These are phyloP conservation scores for Drosophila bunnanda DNA, from an alignment of 2,888 invertebrate species.

Conservation along the genomic window DNA sequence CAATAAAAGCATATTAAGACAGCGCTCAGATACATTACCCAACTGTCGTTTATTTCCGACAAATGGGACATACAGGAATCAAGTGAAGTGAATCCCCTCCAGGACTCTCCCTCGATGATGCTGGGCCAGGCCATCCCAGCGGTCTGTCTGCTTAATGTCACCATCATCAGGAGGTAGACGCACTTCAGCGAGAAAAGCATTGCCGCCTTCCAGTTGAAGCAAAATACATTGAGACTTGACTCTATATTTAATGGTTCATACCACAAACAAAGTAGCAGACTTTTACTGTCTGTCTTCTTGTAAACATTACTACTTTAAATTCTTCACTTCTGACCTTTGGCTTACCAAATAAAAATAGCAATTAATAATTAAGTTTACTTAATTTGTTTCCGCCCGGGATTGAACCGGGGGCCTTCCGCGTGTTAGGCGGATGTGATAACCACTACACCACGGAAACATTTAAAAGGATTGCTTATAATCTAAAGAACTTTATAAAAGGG, in stretches of 20 bases:
- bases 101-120: background rate
- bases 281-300: background rate
- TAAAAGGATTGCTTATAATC: too few relatives aligned
- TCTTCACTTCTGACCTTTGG: background rate
- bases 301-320: background rate
- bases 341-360: background rate
- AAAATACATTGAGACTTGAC: too few relatives aligned
- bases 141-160: slow-evolving; percentile 15
- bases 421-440: slow-evolving; percentile 86
- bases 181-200: slow-evolving; percentile 31
- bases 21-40: slow-evolving; percentile 42
- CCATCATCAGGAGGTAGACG: slow-evolving; percentile 41
- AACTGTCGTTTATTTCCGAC: slow-evolving; percentile 42
- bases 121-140: background rate
- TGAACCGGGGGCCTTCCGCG: slow-evolving; percentile 86
- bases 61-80: slow-evolving; percentile 18
- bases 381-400: background rate
- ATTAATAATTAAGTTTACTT: too few relatives aligned
- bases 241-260: too few relatives aligned
- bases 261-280: background rate
- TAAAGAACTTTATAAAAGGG: too few relatives aligned
- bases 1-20: slow-evolving; percentile 74
- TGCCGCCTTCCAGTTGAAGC: slow-evolving; percentile 35
- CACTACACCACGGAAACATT: slow-evolving; percentile 85
- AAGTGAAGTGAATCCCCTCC: slow-evolving; percentile 4